A percentile compares a stretch with the other conserved stretches of the same genome.
Evolutionary conservation across 2,797 vertebrate genomes (phyloP).

Genomic region (Sternotherus odoratus): DNA sequence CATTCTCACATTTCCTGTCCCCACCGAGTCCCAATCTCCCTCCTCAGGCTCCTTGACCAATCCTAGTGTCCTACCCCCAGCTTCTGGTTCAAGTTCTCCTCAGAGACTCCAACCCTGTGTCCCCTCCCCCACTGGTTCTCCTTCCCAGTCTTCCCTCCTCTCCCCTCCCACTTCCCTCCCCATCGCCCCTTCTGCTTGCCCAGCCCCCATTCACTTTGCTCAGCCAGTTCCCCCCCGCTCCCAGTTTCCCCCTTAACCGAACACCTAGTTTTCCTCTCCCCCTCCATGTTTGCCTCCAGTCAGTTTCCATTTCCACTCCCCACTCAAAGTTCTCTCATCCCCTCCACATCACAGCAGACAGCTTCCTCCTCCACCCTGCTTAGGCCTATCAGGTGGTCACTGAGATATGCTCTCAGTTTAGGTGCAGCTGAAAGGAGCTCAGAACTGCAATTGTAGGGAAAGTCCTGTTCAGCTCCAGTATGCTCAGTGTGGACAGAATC

Average conservation of each 20-base stretch:
- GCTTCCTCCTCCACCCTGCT: neutral
- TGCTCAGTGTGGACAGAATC: too few species aligned
- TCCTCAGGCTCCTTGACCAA: neutral
- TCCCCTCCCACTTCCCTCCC: neutral
- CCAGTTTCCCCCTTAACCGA: too few species aligned
- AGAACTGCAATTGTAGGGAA: too few species aligned
- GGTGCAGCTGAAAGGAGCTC: too few species aligned
- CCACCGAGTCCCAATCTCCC: neutral
- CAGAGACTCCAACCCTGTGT: neutral
- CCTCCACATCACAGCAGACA: neutral
- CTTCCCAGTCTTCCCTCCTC: neutral
- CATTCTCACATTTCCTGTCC: neutral
- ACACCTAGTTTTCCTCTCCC: neutral
- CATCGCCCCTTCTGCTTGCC: neutral
- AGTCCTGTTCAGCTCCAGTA: too few species aligned
- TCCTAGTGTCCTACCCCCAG: neutral
- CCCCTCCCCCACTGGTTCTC: neutral
- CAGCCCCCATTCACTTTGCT: neutral
- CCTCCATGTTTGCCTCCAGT: neutral
- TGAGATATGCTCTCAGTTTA: too few species aligned
- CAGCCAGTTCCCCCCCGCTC: neutral
- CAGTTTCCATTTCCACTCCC: neutral
- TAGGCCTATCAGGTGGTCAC: neutral
- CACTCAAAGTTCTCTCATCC: neutral
- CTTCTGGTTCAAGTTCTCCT: neutral